Percentiles rank a stretch among this genome's conserved stretches.
These are phyloP conservation scores for Ferrisia virgata DNA, from an alignment of 2,888 invertebrate species.

Conservation along the genomic window DNA sequence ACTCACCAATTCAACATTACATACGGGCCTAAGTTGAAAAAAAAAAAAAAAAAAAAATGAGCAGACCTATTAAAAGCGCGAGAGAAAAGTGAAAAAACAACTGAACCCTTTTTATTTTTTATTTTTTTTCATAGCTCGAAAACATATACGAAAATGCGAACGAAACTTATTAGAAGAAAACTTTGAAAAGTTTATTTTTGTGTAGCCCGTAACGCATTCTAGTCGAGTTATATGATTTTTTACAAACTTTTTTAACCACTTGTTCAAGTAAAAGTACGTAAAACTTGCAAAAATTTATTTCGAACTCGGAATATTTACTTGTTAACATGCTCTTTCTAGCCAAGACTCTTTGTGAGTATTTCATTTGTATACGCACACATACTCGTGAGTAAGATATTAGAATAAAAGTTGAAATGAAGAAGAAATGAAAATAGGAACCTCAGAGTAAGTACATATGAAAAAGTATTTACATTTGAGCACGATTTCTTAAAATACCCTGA, in stretches of 20 bases:
- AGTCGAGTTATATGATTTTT: conserved; percentile 10
- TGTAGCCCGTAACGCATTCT: neutral
- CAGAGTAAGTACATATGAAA: too few relatives aligned
- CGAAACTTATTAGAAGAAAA: neutral
- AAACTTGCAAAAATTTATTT: neutral
- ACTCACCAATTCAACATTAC: neutral
- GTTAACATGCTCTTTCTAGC: neutral
- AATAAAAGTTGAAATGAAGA: too few relatives aligned
- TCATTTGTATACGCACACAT: neutral
- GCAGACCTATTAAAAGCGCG: neutral
- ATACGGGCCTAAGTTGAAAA: too few relatives aligned
- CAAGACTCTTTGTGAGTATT: neutral
- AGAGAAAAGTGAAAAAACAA: neutral
- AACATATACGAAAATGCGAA: neutral
- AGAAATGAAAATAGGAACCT: too few relatives aligned
- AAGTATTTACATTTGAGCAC: too few relatives aligned
- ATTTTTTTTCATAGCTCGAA: neutral
- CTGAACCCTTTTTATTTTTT: neutral
- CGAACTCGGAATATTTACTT: neutral
- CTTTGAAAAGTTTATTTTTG: neutral
- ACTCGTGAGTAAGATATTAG: too few relatives aligned
- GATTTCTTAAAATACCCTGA: too few relatives aligned
- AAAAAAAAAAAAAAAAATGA: neutral
- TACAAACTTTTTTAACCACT: neutral
- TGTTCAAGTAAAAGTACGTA: neutral